Conservation (phyloP, 2,888 invertebrate genomes). For the Dryobotodes eremita region DNA sequence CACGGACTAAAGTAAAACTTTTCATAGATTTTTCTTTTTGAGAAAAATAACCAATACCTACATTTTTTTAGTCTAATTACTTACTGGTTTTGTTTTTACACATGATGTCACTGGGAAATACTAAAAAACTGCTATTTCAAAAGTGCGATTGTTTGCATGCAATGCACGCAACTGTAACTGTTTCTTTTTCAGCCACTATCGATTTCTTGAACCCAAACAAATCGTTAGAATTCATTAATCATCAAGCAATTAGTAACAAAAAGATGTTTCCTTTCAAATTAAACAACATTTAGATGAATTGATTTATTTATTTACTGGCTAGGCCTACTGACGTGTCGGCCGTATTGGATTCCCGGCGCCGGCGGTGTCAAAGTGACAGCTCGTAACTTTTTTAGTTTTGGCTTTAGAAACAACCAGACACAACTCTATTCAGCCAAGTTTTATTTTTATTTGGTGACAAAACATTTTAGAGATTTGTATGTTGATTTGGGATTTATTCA, state of each 20-base stretch:
- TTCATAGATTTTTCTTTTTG: too few relatives aligned
- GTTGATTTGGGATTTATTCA: conserved; percentile 75
- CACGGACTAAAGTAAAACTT: not conserved
- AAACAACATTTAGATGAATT: conserved; percentile 62
- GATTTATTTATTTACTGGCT: conserved; percentile 75
- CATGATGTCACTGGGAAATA: not conserved
- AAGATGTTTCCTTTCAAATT: conserved; percentile 55
- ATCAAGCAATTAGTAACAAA: conserved; percentile 65
- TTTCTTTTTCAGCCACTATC: conserved; percentile 50
- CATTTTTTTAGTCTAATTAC: not conserved
- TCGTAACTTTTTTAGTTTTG: conserved; percentile 77
- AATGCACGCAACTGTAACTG: conserved; percentile 14
- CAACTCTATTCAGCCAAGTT: conserved; percentile 78
- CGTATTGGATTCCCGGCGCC: conserved; percentile 83
- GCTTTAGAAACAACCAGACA: conserved; percentile 74
- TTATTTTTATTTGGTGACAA: conserved; percentile 83
- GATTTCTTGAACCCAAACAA: conserved; percentile 31
- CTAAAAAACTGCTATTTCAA: not conserved
- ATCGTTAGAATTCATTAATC: conserved; percentile 46
- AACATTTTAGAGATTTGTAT: conserved; percentile 73
- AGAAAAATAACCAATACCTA: not conserved
- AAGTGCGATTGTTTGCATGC: not conserved
- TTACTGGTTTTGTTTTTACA: not conserved
- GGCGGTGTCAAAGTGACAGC: conserved; percentile 86
- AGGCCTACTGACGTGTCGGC: conserved; percentile 83